Conservation (phyloP, 2,888 invertebrate genomes). For the Lepidochitona cinerea region DNA sequence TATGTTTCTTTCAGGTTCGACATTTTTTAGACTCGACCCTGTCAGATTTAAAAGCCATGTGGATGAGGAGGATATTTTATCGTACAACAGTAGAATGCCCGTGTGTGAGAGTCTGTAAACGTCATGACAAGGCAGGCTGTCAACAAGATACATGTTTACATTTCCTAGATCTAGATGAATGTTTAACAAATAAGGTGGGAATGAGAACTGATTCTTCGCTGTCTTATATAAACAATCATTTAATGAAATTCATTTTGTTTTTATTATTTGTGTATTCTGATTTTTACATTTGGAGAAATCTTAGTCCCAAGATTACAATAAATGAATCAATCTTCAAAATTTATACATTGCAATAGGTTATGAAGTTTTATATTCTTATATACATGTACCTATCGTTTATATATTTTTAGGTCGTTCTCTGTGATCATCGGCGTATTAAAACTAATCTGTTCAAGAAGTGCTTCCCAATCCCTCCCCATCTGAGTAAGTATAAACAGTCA, state of each 20-base stretch:
- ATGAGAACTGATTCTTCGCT: too few relatives aligned
- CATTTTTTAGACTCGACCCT: conserved; percentile 70
- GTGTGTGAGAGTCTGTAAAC: conserved; percentile 66
- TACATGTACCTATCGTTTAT: background rate
- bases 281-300: too few relatives aligned
- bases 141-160: conserved; percentile 66
- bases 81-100: conserved; percentile 66
- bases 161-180: conserved; percentile 71
- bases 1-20: conserved; percentile 55
- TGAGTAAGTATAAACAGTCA: conserved; percentile 46
- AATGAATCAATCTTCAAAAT: too few relatives aligned
- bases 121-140: conserved; percentile 63
- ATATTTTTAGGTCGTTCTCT: conserved; percentile 29
- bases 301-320: too few relatives aligned
- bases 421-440: conserved; percentile 70
- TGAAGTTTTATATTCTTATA: too few relatives aligned
- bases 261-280: too few relatives aligned
- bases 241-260: too few relatives aligned
- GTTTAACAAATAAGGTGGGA: conserved; percentile 70
- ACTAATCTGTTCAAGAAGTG: conserved; percentile 67
- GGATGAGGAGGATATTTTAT: conserved; percentile 70
- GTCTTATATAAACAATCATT: too few relatives aligned
- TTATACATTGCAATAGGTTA: too few relatives aligned
- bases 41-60: conserved; percentile 67
- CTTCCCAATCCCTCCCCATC: conserved; percentile 64